Evolutionary conservation across 2,797 vertebrate species (phyloP).

Genomic region (Gobionotothen gibberifrons): DNA sequence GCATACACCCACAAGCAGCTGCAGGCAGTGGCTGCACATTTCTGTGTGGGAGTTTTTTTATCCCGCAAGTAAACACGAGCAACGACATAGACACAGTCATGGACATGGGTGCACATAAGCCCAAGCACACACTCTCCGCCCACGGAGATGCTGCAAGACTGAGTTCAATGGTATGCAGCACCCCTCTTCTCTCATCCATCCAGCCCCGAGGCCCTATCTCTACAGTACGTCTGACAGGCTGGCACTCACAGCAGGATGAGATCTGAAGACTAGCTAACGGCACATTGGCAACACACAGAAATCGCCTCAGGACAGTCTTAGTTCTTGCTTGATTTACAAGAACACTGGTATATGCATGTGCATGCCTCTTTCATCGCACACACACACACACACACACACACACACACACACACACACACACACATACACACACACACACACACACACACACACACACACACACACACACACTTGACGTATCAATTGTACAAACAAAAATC

Average conservation of each 20-base stretch:
- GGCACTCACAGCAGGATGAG: conserved; percentile 43
- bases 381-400: not conserved
- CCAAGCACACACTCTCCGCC: conserved; percentile 21
- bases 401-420: too few species aligned
- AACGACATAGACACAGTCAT: conserved; percentile 22
- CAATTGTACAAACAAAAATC: too few species aligned
- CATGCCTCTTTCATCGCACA: not conserved
- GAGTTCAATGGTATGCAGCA: conserved; percentile 46
- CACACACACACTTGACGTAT: too few species aligned
- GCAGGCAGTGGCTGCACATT: conserved; percentile 40
- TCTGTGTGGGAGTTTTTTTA: conserved; percentile 39
- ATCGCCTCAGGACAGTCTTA: conserved; percentile 34
- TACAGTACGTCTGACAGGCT: conserved; percentile 40
- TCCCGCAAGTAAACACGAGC: conserved; percentile 33
- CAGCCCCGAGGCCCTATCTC: conserved; percentile 53
- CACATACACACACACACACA: not conserved
- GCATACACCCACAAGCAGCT: conserved; percentile 50
- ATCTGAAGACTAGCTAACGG: conserved; percentile 53
- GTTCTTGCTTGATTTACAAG: conserved; percentile 31
- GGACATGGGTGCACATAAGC: conserved; percentile 22
- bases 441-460: too few species aligned
- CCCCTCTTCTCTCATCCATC: conserved; percentile 55
- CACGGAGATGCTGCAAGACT: conserved; percentile 53
- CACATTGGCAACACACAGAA: conserved; percentile 30
- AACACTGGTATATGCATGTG: conserved; percentile 1